A percentile compares a stretch with the other conserved stretches of the same genome.
Evolutionary conservation across 2,888 invertebrate genomes (phyloP).

Genomic region (Eurois occulta): DNA sequence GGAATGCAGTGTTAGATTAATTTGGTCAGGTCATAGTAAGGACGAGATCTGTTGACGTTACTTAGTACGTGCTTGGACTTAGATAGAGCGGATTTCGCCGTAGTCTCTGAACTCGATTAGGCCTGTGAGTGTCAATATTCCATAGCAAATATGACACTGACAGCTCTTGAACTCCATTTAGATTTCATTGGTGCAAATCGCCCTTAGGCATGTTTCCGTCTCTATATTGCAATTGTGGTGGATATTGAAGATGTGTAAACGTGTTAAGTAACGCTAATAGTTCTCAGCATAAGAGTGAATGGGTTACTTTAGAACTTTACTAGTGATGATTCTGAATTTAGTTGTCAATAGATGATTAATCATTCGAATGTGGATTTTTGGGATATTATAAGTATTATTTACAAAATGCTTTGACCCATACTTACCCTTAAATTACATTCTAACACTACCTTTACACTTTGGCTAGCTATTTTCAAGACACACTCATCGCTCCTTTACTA

Average conservation of each 20-base stretch:
- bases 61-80: background rate
- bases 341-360: background rate
- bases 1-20: slow-evolving; percentile 10
- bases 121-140: background rate
- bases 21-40: background rate
- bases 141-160: background rate
- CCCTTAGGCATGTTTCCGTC: background rate
- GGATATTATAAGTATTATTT: background rate
- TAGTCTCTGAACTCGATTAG: background rate
- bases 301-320: background rate
- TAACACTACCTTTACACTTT: slow-evolving; percentile 13
- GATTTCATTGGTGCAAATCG: background rate
- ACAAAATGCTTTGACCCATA: slow-evolving; percentile 8
- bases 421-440: slow-evolving; percentile 29
- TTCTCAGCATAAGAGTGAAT: background rate
- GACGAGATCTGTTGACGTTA: background rate
- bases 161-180: background rate
- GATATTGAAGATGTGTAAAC: background rate
- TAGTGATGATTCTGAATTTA: background rate
- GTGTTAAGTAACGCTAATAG: background rate
- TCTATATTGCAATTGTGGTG: background rate
- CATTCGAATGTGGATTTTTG: background rate
- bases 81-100: background rate
- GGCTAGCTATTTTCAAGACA: background rate
- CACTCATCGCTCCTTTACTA: slow-evolving; percentile 36